Percentiles rank a stretch among this genome's conserved stretches.
These are phyloP conservation scores for Chirona hameri DNA, from an alignment of 2,888 invertebrate species.

Conservation along the genomic window DNA sequence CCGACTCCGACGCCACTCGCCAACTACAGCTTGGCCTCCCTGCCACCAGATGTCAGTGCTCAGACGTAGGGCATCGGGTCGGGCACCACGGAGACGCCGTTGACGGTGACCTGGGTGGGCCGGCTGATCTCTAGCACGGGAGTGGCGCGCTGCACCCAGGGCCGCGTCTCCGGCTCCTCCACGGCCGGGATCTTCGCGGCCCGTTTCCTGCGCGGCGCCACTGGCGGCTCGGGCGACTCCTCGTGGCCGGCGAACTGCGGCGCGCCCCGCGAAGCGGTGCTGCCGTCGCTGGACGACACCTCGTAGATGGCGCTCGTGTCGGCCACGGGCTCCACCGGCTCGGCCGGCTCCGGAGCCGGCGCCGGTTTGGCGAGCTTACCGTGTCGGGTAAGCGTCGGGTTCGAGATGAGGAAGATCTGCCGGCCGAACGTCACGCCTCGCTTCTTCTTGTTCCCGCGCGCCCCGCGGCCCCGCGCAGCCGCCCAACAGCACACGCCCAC, in stretches of 20 bases:
- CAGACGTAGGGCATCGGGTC: neutral
- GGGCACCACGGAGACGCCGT: slow-evolving; percentile 43
- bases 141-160: slow-evolving; percentile 30
- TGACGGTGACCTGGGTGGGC: slow-evolving; percentile 44
- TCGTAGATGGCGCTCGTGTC: slow-evolving; percentile 26
- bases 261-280: neutral
- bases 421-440: slow-evolving; percentile 12
- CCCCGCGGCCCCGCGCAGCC: slow-evolving; percentile 38
- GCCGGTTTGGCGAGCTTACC: slow-evolving; percentile 5
- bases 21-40: too few species aligned
- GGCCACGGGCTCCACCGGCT: neutral
- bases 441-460: slow-evolving; percentile 9
- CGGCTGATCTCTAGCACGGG: slow-evolving; percentile 34
- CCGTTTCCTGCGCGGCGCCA: neutral
- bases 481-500: slow-evolving; percentile 45
- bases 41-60: neutral
- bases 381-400: slow-evolving; percentile 27
- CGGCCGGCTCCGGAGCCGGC: neutral
- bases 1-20: too few species aligned
- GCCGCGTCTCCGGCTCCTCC: slow-evolving; percentile 29
- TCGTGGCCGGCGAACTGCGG: slow-evolving; percentile 3
- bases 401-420: slow-evolving; percentile 24
- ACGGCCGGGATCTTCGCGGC: neutral
- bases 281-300: slow-evolving; percentile 12
- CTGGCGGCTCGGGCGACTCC: slow-evolving; percentile 9